phyloP scores from a whole-genome alignment of 2,888 invertebrate species.

The Mamestra brassicae region DNA sequence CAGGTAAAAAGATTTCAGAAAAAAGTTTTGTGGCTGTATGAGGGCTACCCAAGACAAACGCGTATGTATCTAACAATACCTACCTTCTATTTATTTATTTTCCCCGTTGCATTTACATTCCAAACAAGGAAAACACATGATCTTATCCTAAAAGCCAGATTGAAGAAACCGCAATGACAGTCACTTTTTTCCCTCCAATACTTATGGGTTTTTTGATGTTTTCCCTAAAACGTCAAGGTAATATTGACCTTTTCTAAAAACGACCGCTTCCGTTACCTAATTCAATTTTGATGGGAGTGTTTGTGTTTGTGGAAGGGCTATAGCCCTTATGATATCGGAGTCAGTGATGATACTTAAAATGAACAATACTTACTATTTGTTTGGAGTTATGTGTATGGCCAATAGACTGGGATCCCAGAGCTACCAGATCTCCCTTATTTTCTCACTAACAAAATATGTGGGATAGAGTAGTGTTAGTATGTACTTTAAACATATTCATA shows the following conservation, averaged over 20 bases:
- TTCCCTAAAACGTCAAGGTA: conserved; percentile 48
- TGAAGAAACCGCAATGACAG: conserved; percentile 18
- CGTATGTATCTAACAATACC: neutral
- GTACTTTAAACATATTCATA: too few relatives aligned
- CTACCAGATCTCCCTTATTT: too few relatives aligned
- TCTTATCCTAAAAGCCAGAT: neutral
- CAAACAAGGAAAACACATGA: conserved; percentile 4
- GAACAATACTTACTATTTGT: too few relatives aligned
- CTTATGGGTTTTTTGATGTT: neutral
- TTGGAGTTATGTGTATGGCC: too few relatives aligned
- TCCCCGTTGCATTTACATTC: neutral
- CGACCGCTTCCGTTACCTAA: conserved; percentile 15
- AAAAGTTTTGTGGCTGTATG: neutral
- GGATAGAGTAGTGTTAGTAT: too few relatives aligned
- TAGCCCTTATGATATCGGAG: conserved; percentile 1
- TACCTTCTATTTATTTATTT: neutral
- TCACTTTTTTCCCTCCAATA: neutral
- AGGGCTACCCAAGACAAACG: neutral
- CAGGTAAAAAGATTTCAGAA: neutral
- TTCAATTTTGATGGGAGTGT: conserved; percentile 13
- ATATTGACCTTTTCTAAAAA: conserved; percentile 32
- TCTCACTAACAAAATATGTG: too few relatives aligned
- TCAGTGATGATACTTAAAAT: neutral
- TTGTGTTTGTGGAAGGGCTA: too few relatives aligned
- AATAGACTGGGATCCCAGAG: too few relatives aligned